phyloP scores from a whole-genome alignment of 2,888 invertebrate species.

The Heliconius hortense region DNA sequence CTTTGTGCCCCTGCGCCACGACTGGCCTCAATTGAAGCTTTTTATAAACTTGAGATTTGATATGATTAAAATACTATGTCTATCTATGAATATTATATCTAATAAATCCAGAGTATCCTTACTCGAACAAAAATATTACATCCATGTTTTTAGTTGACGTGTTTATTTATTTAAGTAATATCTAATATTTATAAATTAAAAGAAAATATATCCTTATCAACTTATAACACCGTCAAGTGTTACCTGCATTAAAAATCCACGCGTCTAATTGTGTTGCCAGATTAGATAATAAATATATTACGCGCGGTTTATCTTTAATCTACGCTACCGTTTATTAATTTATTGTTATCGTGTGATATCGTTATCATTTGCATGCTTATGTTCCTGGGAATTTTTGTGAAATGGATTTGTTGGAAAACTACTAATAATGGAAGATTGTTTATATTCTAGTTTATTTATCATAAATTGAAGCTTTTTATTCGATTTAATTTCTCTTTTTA shows the following conservation, averaged over 20 bases:
- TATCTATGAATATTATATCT: no score
- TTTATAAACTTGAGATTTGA: no score
- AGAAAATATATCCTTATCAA: background rate
- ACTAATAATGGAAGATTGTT: background rate
- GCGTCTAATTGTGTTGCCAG: slow-evolving; percentile 69
- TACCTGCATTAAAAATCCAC: slow-evolving; percentile 57
- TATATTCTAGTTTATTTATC: no score
- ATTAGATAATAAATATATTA: slow-evolving; percentile 58
- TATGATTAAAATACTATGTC: no score
- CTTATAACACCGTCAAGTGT: slow-evolving; percentile 33
- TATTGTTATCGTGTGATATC: slow-evolving; percentile 45
- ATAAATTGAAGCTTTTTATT: background rate
- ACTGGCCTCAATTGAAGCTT: no score
- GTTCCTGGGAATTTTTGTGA: background rate
- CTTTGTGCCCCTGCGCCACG: no score
- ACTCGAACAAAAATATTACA: no score
- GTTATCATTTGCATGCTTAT: slow-evolving; percentile 27
- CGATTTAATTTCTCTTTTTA: background rate
- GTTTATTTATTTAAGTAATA: background rate
- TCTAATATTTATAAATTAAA: slow-evolving; percentile 8
- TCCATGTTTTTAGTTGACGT: no score
- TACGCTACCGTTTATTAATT: slow-evolving; percentile 48
- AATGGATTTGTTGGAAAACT: background rate
- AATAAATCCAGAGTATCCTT: no score
- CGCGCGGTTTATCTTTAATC: slow-evolving; percentile 37